Base-by-base conservation (phyloP, 2,797 vertebrate species). In the Sciurus carolinensis region DNA sequence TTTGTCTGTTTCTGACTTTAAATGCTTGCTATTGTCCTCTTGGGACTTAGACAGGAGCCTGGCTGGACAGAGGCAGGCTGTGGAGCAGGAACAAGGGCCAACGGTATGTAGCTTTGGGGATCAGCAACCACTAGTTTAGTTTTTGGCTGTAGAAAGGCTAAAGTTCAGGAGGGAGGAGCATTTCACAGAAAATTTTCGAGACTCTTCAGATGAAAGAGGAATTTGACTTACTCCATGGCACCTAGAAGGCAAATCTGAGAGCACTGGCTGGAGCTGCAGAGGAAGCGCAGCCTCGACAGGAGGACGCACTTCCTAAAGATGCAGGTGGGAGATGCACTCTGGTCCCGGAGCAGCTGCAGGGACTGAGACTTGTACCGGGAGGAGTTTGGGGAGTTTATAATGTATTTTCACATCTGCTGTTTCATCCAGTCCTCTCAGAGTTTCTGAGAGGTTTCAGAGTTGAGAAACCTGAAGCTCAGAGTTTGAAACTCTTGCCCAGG, bases 401-500 rank as follows among this genome's bases (percentile, higher is more conserved):
- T 18, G 7, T 39, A 80, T 72, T 88, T 81, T 72, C 18, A 1
- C 13, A 71, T 57, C 52, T 76, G 73, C 18, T 76, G 52, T 62
- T 90, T 91, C 39, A 85, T 52, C 36, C 39, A 85, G 7, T 69
- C 44, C 80, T 87, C 67, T 84, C 39, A 72, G 76, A 71, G 90
- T 54, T 59, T 92, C 72, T 39, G 66, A 33, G 81, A 92, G 54
- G 77, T 64, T 62, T 47, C 62, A 18, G 52, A 94, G 75, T 59
- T 79, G 69, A 86, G 75, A 69, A 66, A 96, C 36, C 28, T 87
- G 72, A 76, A 66, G 47, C 77, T 87, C 93, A 81, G 76, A 92
- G 82, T 79, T 50, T 50, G 26, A 72, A 92, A 90, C 85, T 87
- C 92, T 84, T 54, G 71, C 57, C 50, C 77, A 42, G 89, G 39